phyloP scores from a whole-genome alignment of 2,888 invertebrate genomes.

The Phasia obesa region DNA sequence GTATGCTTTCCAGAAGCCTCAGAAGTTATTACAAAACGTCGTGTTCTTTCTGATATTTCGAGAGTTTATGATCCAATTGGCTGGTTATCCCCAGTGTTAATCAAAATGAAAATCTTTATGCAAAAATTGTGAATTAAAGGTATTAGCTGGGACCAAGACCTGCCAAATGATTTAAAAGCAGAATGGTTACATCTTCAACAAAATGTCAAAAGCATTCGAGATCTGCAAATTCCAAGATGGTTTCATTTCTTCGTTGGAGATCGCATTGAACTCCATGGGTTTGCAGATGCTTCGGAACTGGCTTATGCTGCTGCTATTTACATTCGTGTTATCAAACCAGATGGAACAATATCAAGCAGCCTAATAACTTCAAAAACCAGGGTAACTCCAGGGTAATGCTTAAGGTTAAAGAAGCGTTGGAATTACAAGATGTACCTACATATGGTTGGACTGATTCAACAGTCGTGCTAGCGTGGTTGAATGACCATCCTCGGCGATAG shows the following conservation, averaged over 20 bases:
- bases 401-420: background rate
- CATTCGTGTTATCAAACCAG: background rate
- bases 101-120: slow-evolving; percentile 21
- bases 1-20: too few species aligned
- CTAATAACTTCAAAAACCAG: slow-evolving; percentile 27
- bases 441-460: background rate
- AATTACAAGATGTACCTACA: background rate
- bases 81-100: slow-evolving; percentile 29
- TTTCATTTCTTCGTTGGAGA: background rate
- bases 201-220: too few species aligned
- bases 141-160: background rate
- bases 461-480: background rate
- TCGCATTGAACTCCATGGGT: slow-evolving; percentile 46
- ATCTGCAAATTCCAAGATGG: too few species aligned
- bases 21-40: slow-evolving; percentile 2
- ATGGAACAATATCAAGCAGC: background rate
- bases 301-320: slow-evolving; percentile 52
- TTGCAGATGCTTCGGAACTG: slow-evolving; percentile 33
- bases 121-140: slow-evolving; percentile 41
- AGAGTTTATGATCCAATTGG: slow-evolving; percentile 54
- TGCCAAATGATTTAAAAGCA: background rate
- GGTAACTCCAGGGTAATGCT: background rate
- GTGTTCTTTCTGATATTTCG: slow-evolving; percentile 37
- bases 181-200: background rate
- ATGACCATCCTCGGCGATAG: background rate